phyloP scores from a whole-genome alignment of 2,797 vertebrate genomes.

The Limosa lapponica region DNA sequence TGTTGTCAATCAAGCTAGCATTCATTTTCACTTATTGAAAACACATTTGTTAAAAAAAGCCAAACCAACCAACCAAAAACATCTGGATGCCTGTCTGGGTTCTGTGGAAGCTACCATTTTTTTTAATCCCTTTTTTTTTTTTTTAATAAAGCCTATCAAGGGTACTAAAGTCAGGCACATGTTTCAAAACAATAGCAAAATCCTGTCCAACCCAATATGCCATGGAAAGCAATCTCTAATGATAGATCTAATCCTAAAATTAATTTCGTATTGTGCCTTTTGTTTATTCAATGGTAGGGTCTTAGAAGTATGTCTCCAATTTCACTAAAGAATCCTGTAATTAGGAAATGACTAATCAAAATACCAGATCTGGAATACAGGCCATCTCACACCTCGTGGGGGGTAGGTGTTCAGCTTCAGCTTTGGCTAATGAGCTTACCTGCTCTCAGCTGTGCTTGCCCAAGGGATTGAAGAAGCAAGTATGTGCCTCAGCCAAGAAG shows the following conservation, averaged over 20 bases:
- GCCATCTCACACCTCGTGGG: neutral
- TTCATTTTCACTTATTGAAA: neutral
- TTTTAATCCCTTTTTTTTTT: neutral
- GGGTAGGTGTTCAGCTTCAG: neutral
- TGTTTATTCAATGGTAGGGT: neutral
- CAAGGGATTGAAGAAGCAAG: neutral
- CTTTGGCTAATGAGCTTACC: neutral
- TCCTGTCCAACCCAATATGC: neutral
- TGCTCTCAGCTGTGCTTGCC: neutral
- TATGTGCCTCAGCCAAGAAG: neutral
- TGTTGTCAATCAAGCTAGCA: neutral
- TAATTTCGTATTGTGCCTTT: neutral
- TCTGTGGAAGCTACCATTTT: neutral
- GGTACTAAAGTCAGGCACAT: neutral
- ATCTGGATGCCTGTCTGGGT: neutral
- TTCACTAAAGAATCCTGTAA: slow-evolving; percentile 1
- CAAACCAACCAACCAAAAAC: neutral
- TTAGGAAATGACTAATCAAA: slow-evolving; percentile 5
- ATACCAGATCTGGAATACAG: neutral
- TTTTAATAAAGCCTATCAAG: neutral
- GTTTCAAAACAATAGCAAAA: slow-evolving; percentile 15
- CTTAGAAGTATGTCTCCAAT: neutral
- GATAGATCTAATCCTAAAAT: neutral
- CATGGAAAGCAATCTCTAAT: neutral
- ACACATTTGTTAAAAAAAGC: neutral